phyloP scores from a whole-genome alignment of 2,113 vertebrate genomes.

The Ia io region DNA sequence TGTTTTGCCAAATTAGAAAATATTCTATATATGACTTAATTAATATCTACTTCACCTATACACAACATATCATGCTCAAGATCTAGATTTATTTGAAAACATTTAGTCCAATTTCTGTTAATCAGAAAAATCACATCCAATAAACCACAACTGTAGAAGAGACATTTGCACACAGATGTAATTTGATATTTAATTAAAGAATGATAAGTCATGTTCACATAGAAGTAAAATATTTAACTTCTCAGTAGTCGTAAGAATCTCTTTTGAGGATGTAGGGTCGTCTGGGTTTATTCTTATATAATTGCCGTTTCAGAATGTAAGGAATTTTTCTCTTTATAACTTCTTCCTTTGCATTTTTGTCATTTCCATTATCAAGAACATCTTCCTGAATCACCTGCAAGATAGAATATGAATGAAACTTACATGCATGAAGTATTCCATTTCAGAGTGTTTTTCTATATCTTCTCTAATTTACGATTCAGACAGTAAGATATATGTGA shows the following conservation, averaged over 20 bases:
- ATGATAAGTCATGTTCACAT: conserved; percentile 82
- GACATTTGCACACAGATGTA: conserved; percentile 79
- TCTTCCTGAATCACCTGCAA: conserved; percentile 88
- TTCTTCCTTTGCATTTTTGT: conserved; percentile 85
- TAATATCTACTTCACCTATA: conserved; percentile 67
- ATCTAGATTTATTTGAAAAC: conserved; percentile 87
- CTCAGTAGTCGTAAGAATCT: conserved; percentile 89
- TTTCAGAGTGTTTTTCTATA: background rate
- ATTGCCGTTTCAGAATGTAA: conserved; percentile 95
- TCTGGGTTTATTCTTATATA: conserved; percentile 90
- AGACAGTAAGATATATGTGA: background rate
- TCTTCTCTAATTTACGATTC: background rate
- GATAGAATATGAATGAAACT: background rate
- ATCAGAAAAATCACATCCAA: conserved; percentile 83
- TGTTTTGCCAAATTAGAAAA: conserved; percentile 45
- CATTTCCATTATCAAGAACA: conserved; percentile 82
- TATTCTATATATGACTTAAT: background rate
- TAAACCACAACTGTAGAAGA: conserved; percentile 79
- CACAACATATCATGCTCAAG: conserved; percentile 82
- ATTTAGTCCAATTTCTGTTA: conserved; percentile 83
- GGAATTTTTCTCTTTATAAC: conserved; percentile 95
- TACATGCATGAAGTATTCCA: background rate
- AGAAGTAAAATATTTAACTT: conserved; percentile 77
- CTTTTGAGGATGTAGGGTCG: conserved; percentile 97
- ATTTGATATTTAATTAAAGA: conserved; percentile 79